Percentiles rank a stretch among this genome's conserved stretches.
Evolutionary conservation across 2,113 vertebrate genomes (phyloP).

Genomic region (Scolopax mira): DNA sequence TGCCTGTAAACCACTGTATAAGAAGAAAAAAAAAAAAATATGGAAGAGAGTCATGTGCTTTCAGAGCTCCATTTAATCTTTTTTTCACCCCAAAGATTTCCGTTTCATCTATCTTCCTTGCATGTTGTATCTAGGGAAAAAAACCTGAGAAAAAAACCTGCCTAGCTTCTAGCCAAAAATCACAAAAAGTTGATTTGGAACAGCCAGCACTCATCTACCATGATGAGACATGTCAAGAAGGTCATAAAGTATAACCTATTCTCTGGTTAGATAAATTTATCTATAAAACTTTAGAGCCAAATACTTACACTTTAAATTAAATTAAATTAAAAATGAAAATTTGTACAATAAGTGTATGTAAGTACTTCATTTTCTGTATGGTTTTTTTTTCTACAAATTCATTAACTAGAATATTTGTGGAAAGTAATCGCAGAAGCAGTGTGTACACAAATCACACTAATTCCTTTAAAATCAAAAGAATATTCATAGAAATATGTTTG

Average conservation of each 20-base stretch:
- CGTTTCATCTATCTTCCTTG: neutral
- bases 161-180: neutral
- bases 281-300: neutral
- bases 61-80: neutral
- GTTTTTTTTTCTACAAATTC: neutral
- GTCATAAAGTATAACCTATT: neutral
- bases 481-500: slow-evolving; percentile 24
- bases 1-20: neutral
- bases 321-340: slow-evolving; percentile 1
- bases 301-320: neutral
- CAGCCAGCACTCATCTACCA: neutral
- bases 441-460: slow-evolving; percentile 21
- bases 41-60: neutral
- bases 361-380: neutral
- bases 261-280: neutral
- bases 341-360: neutral
- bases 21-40: neutral
- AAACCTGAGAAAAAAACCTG: neutral
- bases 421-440: slow-evolving; percentile 7
- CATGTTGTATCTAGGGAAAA: neutral
- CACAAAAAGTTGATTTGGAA: neutral
- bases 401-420: slow-evolving; percentile 10
- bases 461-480: slow-evolving; percentile 35
- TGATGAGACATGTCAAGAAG: neutral
- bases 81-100: neutral